Evolutionary conservation across 2,113 vertebrate species (phyloP).

Genomic region (Muntiacus reevesi): DNA sequence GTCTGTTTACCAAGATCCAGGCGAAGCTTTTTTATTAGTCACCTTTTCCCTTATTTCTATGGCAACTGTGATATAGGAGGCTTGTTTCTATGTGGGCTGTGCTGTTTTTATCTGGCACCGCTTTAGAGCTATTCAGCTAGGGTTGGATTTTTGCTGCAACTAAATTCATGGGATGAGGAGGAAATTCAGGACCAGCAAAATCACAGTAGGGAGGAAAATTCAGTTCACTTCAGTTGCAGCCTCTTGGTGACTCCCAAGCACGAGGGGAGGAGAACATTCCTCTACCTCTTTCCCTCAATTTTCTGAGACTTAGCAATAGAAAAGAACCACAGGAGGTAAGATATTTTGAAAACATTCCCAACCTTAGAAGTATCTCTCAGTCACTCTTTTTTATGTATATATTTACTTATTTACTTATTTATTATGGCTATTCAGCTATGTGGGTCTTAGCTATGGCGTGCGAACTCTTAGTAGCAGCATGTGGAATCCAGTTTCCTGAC

Average conservation of each 20-base stretch:
- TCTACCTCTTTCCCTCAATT: background rate
- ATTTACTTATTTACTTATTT: background rate
- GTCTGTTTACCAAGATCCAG: background rate
- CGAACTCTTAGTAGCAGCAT: background rate
- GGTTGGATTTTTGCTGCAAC: background rate
- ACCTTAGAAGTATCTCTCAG: background rate
- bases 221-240: background rate
- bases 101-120: slow-evolving; percentile 29
- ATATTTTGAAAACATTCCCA: background rate
- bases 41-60: slow-evolving; percentile 53
- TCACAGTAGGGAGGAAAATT: background rate
- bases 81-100: slow-evolving; percentile 36
- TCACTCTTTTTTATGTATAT: background rate
- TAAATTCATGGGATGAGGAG: background rate
- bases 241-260: background rate
- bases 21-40: background rate
- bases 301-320: background rate
- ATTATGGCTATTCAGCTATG: background rate
- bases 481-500: background rate
- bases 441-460: background rate
- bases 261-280: background rate
- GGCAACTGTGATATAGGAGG: slow-evolving; percentile 25
- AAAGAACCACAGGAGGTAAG: background rate
- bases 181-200: background rate
- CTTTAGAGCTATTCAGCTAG: background rate